phyloP scores from a whole-genome alignment of 2,797 vertebrate genomes.

The Anguilla megastoma region DNA sequence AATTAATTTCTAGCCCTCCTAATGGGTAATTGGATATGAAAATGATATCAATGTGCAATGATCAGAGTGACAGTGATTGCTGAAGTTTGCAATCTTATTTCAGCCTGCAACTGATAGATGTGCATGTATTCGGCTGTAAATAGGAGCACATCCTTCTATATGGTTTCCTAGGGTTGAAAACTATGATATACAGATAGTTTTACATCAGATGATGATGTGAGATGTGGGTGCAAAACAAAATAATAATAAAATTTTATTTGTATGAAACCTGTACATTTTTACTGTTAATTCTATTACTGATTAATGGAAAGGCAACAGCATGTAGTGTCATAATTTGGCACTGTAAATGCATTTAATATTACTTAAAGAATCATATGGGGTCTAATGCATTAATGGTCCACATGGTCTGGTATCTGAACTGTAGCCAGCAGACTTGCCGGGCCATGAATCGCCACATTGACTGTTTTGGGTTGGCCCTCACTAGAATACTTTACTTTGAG shows the following conservation, averaged over 20 bases:
- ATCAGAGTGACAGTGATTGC: conserved; percentile 40
- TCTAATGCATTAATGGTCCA: too few relatives aligned
- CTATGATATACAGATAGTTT: not conserved
- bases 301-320: too few relatives aligned
- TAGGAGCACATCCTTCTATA: not conserved
- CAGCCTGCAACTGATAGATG: conserved; percentile 31
- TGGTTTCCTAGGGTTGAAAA: not conserved
- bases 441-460: too few relatives aligned
- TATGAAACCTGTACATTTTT: not conserved
- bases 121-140: not conserved
- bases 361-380: too few relatives aligned
- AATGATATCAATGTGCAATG: conserved; percentile 40
- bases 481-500: too few relatives aligned
- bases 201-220: not conserved
- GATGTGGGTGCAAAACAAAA: not conserved
- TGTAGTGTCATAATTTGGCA: too few relatives aligned
- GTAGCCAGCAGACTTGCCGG: too few relatives aligned
- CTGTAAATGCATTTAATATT: too few relatives aligned
- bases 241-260: not conserved
- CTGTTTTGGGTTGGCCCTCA: too few relatives aligned
- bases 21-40: conserved; percentile 41
- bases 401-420: too few relatives aligned
- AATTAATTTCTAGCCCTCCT: conserved; percentile 32
- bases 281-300: too few relatives aligned
- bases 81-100: conserved; percentile 24